Evolutionary conservation across 1,140 invertebrate genomes (phyloP).

Genomic region (Delia radicum): DNA sequence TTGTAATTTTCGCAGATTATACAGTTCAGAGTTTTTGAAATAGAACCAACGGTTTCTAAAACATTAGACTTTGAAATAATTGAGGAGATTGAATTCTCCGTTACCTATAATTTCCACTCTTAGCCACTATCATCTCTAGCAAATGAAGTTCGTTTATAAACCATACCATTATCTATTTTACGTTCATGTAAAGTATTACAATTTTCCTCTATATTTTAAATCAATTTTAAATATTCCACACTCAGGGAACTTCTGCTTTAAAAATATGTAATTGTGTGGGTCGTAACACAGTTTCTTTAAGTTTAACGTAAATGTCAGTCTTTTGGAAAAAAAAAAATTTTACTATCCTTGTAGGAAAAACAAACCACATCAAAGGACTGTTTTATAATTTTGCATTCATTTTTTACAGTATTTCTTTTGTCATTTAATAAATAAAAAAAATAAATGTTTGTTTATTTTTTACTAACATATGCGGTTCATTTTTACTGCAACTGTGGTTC

Average conservation of each 20-base stretch:
- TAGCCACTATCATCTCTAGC: not conserved
- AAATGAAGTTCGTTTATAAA: not conserved
- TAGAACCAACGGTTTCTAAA: not conserved
- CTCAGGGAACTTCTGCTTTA: not conserved
- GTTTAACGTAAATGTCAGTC: too few species aligned
- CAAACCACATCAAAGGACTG: too few species aligned
- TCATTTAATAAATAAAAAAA: too few species aligned
- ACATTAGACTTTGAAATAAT: not conserved
- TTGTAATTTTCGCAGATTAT: not conserved
- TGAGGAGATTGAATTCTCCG: not conserved
- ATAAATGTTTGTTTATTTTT: too few species aligned
- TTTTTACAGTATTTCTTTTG: too few species aligned
- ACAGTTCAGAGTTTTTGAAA: not conserved
- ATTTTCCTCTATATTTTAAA: not conserved
- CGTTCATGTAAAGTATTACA: not conserved
- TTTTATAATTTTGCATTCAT: too few species aligned
- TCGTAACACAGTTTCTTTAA: too few species aligned
- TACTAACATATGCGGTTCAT: too few species aligned
- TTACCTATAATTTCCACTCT: not conserved
- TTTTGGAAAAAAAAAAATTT: too few species aligned
- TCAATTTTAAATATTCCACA: slow-evolving; percentile 7
- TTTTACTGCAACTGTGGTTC: too few species aligned
- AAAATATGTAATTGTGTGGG: too few species aligned
- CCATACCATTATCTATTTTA: not conserved
- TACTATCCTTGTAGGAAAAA: too few species aligned